A percentile compares a stretch with the other conserved stretches of the same genome.
Conservation (phyloP, 2,797 vertebrate genomes). For the Sebastes umbrosus region DNA sequence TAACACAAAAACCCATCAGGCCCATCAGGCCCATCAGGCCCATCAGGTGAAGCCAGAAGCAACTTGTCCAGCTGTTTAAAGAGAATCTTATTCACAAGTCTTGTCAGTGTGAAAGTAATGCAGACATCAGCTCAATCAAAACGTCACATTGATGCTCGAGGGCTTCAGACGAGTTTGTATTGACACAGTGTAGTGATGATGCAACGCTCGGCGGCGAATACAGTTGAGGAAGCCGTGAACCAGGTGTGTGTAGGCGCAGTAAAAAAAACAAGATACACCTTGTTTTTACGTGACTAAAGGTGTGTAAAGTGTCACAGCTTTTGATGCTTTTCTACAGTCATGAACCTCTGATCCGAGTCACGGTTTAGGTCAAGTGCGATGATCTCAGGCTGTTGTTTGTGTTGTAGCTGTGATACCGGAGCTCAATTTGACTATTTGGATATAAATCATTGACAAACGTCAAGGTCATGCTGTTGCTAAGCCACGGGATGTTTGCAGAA, state of each 20-base stretch:
- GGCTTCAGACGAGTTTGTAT: conserved; percentile 7
- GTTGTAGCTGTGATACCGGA: conserved; percentile 38
- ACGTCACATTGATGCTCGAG: not conserved
- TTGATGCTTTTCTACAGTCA: too few relatives aligned
- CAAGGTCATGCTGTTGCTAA: conserved; percentile 30
- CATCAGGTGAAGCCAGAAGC: too few relatives aligned
- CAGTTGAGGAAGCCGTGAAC: not conserved
- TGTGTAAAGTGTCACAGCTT: not conserved
- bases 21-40: too few relatives aligned
- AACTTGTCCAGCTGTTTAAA: too few relatives aligned
- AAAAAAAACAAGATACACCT: not conserved
- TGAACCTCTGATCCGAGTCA: not conserved
- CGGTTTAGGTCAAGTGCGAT: not conserved
- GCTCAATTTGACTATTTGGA: conserved; percentile 30
- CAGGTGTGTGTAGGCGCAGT: conserved; percentile 21
- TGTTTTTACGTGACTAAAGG: not conserved
- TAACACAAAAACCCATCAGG: not conserved
- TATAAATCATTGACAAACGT: conserved; percentile 46
- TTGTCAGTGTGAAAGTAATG: not conserved
- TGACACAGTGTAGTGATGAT: conserved; percentile 36
- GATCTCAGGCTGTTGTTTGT: conserved; percentile 35
- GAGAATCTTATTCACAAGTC: not conserved
- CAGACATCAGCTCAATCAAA: conserved; percentile 18
- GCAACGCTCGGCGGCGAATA: conserved; percentile 2
- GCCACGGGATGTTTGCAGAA: conserved; percentile 24